Evolutionary conservation across 2,797 vertebrate species (phyloP).

Genomic region (Periophthalmus magnuspinnatus): DNA sequence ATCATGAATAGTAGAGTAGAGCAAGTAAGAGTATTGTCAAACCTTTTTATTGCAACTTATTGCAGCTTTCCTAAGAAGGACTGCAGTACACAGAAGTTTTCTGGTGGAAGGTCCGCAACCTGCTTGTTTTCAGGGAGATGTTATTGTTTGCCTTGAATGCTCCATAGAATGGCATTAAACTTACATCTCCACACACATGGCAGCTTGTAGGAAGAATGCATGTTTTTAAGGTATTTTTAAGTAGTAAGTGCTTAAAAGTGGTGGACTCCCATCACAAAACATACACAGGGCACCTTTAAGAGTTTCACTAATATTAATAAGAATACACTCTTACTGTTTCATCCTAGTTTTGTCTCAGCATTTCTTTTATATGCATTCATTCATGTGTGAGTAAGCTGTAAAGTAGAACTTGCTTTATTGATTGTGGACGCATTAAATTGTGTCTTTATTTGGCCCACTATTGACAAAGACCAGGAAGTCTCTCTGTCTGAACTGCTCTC

Average conservation of each 20-base stretch:
- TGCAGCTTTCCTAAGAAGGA: background rate
- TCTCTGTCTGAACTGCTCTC: slow-evolving; percentile 23
- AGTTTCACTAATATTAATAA: background rate
- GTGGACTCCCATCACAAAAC: too few species aligned
- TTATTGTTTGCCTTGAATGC: too few species aligned
- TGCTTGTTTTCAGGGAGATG: too few species aligned
- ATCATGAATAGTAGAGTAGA: background rate
- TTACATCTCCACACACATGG: too few species aligned
- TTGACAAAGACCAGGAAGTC: slow-evolving; percentile 41
- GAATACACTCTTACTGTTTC: background rate
- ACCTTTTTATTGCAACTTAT: background rate
- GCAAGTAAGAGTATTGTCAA: too few species aligned
- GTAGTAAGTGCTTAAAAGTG: too few species aligned
- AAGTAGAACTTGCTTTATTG: slow-evolving; percentile 63
- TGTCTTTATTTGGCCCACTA: slow-evolving; percentile 43
- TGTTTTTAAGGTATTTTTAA: too few species aligned
- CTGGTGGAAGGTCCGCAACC: too few species aligned
- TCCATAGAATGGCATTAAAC: too few species aligned
- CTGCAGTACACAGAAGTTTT: too few species aligned
- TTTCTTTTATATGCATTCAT: slow-evolving; percentile 31
- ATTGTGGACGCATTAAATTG: slow-evolving; percentile 50
- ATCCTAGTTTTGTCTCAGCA: slow-evolving; percentile 19
- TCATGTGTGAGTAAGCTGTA: slow-evolving; percentile 44
- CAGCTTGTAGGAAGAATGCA: too few species aligned
- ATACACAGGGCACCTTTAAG: too few species aligned